These are phyloP conservation scores for Odontocerum albicorne DNA, from an alignment of 2,888 invertebrate genomes.

Conservation along the genomic window DNA sequence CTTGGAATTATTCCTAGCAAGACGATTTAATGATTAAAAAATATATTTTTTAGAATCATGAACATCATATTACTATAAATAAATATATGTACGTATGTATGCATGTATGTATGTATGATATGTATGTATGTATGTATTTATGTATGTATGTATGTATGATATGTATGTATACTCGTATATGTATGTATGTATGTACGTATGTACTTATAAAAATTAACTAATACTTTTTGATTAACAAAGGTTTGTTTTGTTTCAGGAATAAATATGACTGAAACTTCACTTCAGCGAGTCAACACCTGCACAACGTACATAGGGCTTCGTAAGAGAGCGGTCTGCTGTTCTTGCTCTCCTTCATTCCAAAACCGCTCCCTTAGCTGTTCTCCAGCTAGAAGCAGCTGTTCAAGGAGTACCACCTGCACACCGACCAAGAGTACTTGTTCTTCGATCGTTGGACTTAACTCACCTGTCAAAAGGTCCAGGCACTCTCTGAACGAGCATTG, in stretches of 20 bases:
- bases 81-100: no score
- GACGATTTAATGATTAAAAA: no score
- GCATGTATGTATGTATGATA: no score
- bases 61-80: no score
- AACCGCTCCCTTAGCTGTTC: constrained; percentile 39
- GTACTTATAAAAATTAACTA: neutral
- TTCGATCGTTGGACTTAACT: constrained; percentile 21
- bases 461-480: constrained; percentile 20
- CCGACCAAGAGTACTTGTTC: constrained; percentile 23
- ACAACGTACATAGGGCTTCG: constrained; percentile 64
- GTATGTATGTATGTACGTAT: neutral
- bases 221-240: neutral
- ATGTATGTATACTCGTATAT: no score
- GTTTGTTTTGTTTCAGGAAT: constrained; percentile 27
- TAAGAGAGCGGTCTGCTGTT: constrained; percentile 39
- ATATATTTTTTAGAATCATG: no score
- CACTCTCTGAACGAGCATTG: constrained; percentile 11
- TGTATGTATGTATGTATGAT: no score
- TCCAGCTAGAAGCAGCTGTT: constrained; percentile 35
- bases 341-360: constrained; percentile 39
- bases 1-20: no score
- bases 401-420: constrained; percentile 32
- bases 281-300: constrained; percentile 64
- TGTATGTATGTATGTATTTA: no score
- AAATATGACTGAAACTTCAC: constrained; percentile 55